A percentile compares a stretch with the other conserved stretches of the same genome.
phyloP scores from a whole-genome alignment of 2,888 invertebrate genomes.

The Athalia circularis region DNA sequence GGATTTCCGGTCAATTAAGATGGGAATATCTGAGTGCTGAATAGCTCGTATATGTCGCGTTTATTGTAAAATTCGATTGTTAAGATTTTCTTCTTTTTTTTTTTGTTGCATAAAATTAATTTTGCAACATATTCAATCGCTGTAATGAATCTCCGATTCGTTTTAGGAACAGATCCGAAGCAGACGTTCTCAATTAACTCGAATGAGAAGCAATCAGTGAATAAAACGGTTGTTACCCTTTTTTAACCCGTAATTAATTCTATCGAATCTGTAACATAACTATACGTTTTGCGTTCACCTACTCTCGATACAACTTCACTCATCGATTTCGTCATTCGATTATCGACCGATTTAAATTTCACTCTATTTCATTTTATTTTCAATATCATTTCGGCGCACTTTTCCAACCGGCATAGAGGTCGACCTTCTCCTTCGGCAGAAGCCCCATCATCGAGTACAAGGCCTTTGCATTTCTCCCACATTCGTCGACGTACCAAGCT shows the following conservation, averaged over 20 bases:
- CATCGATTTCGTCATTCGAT: neutral
- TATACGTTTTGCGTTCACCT: neutral
- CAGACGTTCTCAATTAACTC: slow-evolving; percentile 17
- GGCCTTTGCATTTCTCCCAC: slow-evolving; percentile 76
- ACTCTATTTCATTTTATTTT: too few relatives aligned
- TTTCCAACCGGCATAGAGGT: slow-evolving; percentile 35
- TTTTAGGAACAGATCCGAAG: slow-evolving; percentile 10
- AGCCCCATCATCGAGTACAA: slow-evolving; percentile 73
- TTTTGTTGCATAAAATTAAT: neutral
- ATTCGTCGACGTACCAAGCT: slow-evolving; percentile 78
- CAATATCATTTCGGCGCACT: neutral
- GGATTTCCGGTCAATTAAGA: too few relatives aligned
- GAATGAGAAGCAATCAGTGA: slow-evolving; percentile 31
- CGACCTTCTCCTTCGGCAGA: slow-evolving; percentile 30
- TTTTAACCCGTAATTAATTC: slow-evolving; percentile 10
- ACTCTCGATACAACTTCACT: neutral
- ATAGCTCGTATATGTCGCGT: too few relatives aligned
- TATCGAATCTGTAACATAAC: neutral
- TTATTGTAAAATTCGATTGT: neutral
- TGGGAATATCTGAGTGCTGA: too few relatives aligned
- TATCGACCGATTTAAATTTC: neutral
- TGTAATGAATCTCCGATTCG: slow-evolving; percentile 36
- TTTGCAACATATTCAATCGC: slow-evolving; percentile 19
- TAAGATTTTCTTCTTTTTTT: neutral
- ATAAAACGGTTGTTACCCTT: slow-evolving; percentile 36